A percentile compares a stretch with the other conserved stretches of the same genome.
Evolutionary conservation across 1,140 invertebrate species (phyloP).

Genomic region (Drosophila malerkotliana): DNA sequence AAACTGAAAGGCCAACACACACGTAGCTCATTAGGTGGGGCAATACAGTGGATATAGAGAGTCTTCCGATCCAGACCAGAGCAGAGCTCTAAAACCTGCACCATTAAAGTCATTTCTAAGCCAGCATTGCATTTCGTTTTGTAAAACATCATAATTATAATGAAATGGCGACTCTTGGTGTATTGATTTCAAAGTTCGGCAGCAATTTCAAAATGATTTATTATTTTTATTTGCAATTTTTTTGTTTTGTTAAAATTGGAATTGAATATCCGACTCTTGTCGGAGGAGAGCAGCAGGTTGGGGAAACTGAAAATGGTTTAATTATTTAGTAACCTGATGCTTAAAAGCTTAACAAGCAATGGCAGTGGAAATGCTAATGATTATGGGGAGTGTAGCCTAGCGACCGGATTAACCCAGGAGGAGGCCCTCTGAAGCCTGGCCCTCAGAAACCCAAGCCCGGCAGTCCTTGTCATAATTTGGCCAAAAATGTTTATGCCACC

Average conservation of each 20-base stretch:
- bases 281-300: conserved; percentile 43
- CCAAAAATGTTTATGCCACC: conserved; percentile 69
- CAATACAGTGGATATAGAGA: too few species aligned
- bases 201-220: neutral
- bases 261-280: conserved; percentile 11
- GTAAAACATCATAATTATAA: too few species aligned
- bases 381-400: conserved; percentile 17
- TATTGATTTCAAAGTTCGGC: neutral
- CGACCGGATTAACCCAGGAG: neutral
- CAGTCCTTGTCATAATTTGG: conserved; percentile 57
- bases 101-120: too few species aligned
- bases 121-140: too few species aligned
- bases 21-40: conserved; percentile 40
- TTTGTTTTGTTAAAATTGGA: neutral
- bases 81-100: neutral
- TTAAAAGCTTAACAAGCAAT: conserved; percentile 64
- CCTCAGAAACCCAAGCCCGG: neutral
- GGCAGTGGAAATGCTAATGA: conserved; percentile 51
- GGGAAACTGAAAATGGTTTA: conserved; percentile 64
- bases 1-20: conserved; percentile 33
- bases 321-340: conserved; percentile 74
- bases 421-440: neutral
- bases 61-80: too few species aligned
- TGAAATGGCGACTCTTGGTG: too few species aligned
- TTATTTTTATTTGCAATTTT: neutral